Conservation (phyloP, 2,113 vertebrate genomes). For the Perognathus longimembris region DNA sequence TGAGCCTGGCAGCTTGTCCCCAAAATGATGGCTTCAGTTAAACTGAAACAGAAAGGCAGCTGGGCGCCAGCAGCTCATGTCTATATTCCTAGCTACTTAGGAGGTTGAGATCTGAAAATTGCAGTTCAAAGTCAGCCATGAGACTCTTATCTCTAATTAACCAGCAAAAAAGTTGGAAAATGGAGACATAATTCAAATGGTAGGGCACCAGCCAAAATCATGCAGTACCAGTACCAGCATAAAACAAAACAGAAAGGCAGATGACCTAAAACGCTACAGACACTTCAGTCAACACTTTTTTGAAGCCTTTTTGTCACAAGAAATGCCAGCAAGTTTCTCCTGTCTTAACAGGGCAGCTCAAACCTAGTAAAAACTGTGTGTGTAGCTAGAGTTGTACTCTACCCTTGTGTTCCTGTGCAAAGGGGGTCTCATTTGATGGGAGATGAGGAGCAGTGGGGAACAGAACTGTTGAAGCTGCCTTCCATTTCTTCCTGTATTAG, state of each 20-base stretch:
- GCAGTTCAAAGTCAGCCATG: too few species aligned
- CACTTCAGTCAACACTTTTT: background rate
- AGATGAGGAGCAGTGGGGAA: too few species aligned
- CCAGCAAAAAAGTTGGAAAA: too few species aligned
- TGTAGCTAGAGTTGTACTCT: background rate
- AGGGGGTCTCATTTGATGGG: background rate
- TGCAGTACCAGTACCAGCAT: too few species aligned
- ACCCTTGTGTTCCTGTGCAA: background rate
- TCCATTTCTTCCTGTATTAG: background rate
- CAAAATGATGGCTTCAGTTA: slow-evolving; percentile 45
- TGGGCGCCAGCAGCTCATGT: too few species aligned
- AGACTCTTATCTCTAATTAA: too few species aligned
- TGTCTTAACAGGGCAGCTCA: background rate
- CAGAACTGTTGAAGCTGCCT: background rate
- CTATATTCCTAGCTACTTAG: too few species aligned
- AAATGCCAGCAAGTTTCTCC: background rate
- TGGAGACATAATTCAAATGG: too few species aligned
- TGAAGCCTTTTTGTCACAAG: background rate
- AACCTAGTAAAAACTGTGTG: background rate
- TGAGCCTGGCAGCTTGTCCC: slow-evolving; percentile 17
- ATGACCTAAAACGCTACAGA: background rate
- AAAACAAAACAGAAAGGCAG: too few species aligned
- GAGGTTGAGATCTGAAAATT: too few species aligned
- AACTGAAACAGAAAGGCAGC: slow-evolving; percentile 50
- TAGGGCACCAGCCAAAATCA: too few species aligned